phyloP scores from a whole-genome alignment of 2,113 vertebrate species.

The Harpagus bidentatus region DNA sequence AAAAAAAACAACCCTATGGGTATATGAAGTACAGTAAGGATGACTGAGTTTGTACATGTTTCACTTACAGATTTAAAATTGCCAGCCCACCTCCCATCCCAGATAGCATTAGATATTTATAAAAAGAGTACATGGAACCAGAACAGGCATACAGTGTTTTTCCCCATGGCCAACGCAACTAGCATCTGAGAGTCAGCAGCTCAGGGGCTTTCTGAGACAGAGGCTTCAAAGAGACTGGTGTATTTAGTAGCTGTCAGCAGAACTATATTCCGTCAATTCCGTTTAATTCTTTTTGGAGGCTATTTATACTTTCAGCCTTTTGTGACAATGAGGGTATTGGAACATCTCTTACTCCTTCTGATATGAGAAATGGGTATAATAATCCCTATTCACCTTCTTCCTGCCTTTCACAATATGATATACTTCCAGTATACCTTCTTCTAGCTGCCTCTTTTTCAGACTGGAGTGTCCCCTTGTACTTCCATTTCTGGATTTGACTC shows the following conservation, averaged over 20 bases:
- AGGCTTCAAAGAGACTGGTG: neutral
- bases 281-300: neutral
- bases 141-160: neutral
- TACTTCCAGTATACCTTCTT: neutral
- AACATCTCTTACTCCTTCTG: neutral
- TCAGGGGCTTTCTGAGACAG: neutral
- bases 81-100: neutral
- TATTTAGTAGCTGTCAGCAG: neutral
- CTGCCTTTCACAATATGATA: neutral
- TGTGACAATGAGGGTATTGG: neutral
- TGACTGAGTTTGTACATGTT: neutral
- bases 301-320: neutral
- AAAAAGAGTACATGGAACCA: neutral
- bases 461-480: neutral
- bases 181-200: neutral
- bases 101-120: neutral
- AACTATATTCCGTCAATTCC: neutral
- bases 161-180: neutral
- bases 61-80: neutral
- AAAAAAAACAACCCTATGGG: neutral
- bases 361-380: neutral
- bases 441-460: neutral
- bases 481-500: neutral
- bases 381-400: neutral
- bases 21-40: neutral